Conservation (phyloP, 2,113 vertebrate species). For the Silurus asotus region DNA sequence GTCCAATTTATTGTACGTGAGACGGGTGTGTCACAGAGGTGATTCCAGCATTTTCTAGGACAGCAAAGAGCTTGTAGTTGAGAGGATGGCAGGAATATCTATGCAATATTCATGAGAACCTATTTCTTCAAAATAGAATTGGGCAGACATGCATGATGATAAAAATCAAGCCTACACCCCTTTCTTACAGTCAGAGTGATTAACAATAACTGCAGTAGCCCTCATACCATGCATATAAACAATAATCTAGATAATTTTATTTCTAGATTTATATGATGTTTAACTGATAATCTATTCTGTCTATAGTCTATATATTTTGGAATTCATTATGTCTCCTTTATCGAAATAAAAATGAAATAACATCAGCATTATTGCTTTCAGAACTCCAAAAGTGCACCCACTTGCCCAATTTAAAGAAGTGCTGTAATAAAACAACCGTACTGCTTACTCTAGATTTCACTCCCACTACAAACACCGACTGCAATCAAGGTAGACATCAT, state of each 20-base stretch:
- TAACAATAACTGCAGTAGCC: neutral
- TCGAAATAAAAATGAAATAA: neutral
- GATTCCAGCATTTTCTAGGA: slow-evolving; percentile 70
- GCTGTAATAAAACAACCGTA: slow-evolving; percentile 65
- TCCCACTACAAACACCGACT: slow-evolving; percentile 74
- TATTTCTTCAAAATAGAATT: slow-evolving; percentile 52
- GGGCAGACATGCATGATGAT: slow-evolving; percentile 16
- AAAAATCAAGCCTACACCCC: neutral
- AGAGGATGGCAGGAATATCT: slow-evolving; percentile 61
- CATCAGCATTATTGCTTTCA: neutral
- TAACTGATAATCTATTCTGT: neutral
- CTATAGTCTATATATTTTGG: neutral
- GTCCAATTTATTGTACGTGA: slow-evolving; percentile 76
- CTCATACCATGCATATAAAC: neutral
- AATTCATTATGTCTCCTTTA: neutral
- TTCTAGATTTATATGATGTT: neutral
- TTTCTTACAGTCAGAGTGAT: neutral
- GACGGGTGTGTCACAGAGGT: slow-evolving; percentile 67
- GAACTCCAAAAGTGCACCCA: neutral
- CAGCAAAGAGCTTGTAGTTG: slow-evolving; percentile 64
- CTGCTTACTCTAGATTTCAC: slow-evolving; percentile 68
- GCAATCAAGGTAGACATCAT: slow-evolving; percentile 70
- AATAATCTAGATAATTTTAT: neutral
- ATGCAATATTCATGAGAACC: slow-evolving; percentile 79
- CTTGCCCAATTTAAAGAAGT: slow-evolving; percentile 26